A percentile compares a stretch with the other conserved stretches of the same genome.
phyloP scores from a whole-genome alignment of 2,797 vertebrate genomes.

The Melanotaenia pygmaea region DNA sequence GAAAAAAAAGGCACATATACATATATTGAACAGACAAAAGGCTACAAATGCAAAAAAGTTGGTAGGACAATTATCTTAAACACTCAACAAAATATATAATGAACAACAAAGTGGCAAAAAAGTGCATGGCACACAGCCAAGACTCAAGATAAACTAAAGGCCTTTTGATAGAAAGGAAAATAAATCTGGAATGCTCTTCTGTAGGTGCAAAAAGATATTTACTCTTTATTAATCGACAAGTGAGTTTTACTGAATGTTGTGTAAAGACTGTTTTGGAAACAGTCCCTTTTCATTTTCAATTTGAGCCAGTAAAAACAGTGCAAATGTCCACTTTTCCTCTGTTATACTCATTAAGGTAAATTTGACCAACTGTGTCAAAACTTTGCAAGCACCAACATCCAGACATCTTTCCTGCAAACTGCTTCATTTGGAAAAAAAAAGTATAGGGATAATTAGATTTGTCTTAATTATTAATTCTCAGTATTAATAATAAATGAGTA shows the following conservation, averaged over 20 bases:
- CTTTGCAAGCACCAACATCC: too few species aligned
- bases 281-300: background rate
- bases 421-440: too few species aligned
- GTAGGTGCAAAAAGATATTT: background rate
- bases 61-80: background rate
- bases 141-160: too few species aligned
- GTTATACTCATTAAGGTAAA: background rate
- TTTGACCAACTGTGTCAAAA: background rate
- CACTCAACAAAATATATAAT: conserved; percentile 2
- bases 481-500: too few species aligned
- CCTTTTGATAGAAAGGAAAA: too few species aligned
- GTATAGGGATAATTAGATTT: too few species aligned
- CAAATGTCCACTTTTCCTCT: background rate
- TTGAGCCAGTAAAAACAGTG: background rate
- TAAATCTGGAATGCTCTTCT: too few species aligned
- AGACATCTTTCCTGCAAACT: background rate
- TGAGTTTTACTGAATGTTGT: background rate
- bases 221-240: background rate
- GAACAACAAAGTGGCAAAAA: background rate
- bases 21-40: background rate
- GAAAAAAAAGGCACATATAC: too few species aligned
- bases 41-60: background rate
- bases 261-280: background rate
- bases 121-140: background rate
- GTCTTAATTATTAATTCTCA: too few species aligned